Conservation (phyloP, 2,113 vertebrate species). For the Falcunculus frontatus region DNA sequence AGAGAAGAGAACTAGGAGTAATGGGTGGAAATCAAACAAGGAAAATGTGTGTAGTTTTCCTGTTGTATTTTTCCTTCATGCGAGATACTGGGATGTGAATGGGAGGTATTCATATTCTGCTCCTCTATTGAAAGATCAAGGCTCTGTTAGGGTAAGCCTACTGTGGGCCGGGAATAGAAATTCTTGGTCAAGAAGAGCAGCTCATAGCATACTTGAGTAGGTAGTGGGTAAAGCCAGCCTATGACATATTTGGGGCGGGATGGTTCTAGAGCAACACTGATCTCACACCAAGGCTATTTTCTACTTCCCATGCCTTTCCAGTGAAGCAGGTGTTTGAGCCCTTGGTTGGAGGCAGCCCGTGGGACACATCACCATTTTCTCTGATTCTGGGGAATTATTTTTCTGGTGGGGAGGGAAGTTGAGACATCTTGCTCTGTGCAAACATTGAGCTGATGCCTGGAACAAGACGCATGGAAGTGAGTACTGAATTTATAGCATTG, state of each 20-base stretch:
- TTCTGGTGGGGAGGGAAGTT: not conserved
- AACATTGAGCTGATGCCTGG: not conserved
- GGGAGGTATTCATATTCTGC: not conserved
- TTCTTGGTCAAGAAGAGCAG: not conserved
- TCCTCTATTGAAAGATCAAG: not conserved
- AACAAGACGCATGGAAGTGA: not conserved
- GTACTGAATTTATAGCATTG: not conserved
- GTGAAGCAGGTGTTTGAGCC: not conserved
- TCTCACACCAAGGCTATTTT: not conserved
- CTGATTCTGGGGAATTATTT: not conserved
- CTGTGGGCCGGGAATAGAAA: not conserved
- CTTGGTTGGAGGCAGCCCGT: not conserved
- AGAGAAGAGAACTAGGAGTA: not conserved
- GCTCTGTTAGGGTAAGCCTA: not conserved
- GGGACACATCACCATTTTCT: not conserved
- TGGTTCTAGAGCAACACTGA: not conserved
- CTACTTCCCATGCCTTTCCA: not conserved
- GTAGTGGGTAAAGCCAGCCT: not conserved
- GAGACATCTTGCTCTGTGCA: not conserved
- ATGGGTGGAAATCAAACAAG: not conserved
- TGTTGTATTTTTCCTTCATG: not conserved
- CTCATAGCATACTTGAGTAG: not conserved
- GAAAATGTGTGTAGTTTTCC: not conserved
- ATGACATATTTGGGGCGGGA: not conserved
- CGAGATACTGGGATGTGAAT: not conserved